These are phyloP conservation scores for Agapornis canus DNA, from an alignment of 2,797 vertebrate species.

Conservation along the genomic window DNA sequence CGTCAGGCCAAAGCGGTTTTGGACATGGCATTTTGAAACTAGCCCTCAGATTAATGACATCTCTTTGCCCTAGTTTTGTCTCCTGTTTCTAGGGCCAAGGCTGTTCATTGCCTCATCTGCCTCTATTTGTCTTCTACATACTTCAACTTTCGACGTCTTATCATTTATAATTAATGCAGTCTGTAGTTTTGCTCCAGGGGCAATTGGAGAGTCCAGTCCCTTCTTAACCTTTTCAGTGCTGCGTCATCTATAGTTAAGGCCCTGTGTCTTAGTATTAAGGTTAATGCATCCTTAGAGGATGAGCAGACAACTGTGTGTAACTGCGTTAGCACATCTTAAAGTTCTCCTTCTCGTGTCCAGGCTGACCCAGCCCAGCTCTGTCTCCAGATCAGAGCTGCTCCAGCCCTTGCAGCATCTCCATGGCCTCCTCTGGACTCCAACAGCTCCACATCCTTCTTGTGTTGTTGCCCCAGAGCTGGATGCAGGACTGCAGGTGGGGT, in stretches of 20 bases:
- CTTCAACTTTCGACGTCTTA: neutral
- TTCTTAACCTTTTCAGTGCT: neutral
- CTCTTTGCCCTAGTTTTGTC: conserved; percentile 24
- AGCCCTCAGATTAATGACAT: neutral
- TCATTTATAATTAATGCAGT: neutral
- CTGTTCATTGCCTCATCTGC: neutral
- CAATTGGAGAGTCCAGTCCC: neutral
- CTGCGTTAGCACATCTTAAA: neutral
- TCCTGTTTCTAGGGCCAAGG: neutral
- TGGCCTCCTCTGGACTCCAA: neutral
- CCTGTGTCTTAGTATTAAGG: neutral
- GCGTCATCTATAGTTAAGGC: neutral
- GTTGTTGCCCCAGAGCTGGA: neutral
- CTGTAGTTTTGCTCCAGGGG: neutral
- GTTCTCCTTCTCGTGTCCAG: neutral
- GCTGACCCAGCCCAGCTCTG: neutral
- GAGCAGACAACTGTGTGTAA: neutral
- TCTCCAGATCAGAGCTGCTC: neutral
- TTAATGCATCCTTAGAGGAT: neutral
- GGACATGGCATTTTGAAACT: neutral
- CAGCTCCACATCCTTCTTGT: neutral
- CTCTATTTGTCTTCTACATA: neutral
- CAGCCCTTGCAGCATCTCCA: neutral
- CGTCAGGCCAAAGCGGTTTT: neutral
- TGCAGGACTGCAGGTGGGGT: neutral